Base-by-base conservation (phyloP, 2,113 vertebrate genomes). In the Microtus ochrogaster region DNA sequence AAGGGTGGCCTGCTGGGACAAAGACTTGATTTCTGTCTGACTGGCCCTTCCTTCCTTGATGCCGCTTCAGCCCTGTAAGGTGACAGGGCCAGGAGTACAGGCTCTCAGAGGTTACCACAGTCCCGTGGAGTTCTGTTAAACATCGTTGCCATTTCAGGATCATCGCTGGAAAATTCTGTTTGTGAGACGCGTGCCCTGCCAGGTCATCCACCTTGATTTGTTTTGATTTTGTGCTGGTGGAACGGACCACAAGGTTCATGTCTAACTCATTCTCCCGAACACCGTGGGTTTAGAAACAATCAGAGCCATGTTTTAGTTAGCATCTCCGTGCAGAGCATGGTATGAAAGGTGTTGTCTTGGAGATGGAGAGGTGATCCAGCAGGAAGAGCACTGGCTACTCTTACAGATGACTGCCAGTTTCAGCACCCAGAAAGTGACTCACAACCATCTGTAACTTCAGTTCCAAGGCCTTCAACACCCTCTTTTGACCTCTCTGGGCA, bases 121-220 rank as follows among this genome's bases (percentile, higher is more conserved):
- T 41, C 84, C 61, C 89, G 65, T 82, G 88, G 93, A 65, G 76
- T n/a, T 90, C 93, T 90, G 76, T 88, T 70, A 52, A 96, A 77
- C 76, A 39, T 90, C 79, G 79, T 96, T 36, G 33, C 85, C 21
- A 10, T 33, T 70, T 65, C 55, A 91, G 92, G 63, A 47, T 24
- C 81, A 70, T 84, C 39, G 47, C 41, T 95, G 41, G 92, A 98
- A 97, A 97, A 93, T 39, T 93, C 77, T 95, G 28, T 70, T 96
- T 72, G 24, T 78, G 77, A 96, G 84, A 84, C 89, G 33, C 12
- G 91, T 68, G 22, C 33, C 68, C 66, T 96, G 72, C 87, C 96
- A 96, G 78, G 72, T 94, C 77, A 85, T 83, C 96, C 84, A 36
- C 66, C 52, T 94, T 63, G 52, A 55, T 95, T 79, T 82, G 21